Evolutionary conservation across 2,888 invertebrate genomes (phyloP).

Genomic region (Lottia gigantea): DNA sequence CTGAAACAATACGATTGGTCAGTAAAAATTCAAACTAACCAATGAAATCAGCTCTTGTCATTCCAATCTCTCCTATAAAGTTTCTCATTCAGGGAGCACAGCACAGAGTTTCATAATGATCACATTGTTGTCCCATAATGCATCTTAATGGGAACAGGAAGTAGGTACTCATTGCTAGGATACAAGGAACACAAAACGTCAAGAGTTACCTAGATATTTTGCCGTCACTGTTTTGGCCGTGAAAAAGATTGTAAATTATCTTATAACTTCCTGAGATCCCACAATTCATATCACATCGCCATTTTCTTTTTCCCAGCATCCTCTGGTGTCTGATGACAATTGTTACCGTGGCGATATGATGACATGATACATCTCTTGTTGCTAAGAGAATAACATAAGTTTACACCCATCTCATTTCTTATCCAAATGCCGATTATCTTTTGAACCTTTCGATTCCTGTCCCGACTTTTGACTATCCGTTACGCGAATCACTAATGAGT

Average conservation of each 20-base stretch:
- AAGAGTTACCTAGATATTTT: too few species aligned
- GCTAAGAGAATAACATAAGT: neutral
- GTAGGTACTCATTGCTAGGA: neutral
- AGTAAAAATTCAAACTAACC: neutral
- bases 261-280: too few species aligned
- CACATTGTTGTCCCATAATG: neutral
- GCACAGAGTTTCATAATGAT: too few species aligned
- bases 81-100: too few species aligned
- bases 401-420: conserved; percentile 17
- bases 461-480: neutral
- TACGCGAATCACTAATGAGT: neutral
- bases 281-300: too few species aligned
- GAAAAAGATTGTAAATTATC: too few species aligned
- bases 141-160: neutral
- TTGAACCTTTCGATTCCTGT: conserved; percentile 4
- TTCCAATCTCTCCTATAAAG: neutral
- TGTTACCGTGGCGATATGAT: too few species aligned
- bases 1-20: conserved; percentile 9
- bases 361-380: too few species aligned
- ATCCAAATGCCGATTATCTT: conserved; percentile 17
- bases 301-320: too few species aligned
- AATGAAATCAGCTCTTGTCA: conserved; percentile 1
- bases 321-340: too few species aligned
- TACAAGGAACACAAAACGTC: too few species aligned
- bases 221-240: too few species aligned